phyloP scores from a whole-genome alignment of 1,140 invertebrate genomes.

The Chlorops oryzae region DNA sequence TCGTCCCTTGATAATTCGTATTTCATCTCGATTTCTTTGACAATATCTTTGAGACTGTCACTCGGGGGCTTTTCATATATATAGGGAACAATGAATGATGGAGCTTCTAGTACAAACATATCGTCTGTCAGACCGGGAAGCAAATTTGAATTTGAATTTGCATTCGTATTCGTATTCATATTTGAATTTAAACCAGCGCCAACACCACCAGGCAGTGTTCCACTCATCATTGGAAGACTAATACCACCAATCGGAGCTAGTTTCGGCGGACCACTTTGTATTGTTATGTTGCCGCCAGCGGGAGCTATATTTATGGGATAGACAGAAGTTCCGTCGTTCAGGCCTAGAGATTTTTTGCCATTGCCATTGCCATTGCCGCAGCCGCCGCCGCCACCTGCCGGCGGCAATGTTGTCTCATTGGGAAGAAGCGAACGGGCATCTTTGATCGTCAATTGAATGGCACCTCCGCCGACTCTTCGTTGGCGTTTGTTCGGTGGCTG shows the following conservation, averaged over 20 bases:
- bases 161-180: conserved; percentile 38
- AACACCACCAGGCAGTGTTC: background rate
- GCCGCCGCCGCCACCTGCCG: background rate
- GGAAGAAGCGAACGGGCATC: conserved; percentile 42
- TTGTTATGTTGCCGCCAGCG: too few relatives aligned
- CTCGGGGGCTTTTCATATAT: conserved; percentile 84
- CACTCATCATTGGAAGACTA: background rate
- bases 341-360: background rate
- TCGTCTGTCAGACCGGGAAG: conserved; percentile 77
- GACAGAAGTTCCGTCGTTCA: background rate
- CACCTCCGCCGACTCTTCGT: conserved; percentile 26
- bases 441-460: conserved; percentile 41
- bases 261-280: conserved; percentile 36
- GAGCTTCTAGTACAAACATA: conserved; percentile 85
- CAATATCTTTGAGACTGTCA: conserved; percentile 69
- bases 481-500: conserved; percentile 34
- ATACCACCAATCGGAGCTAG: conserved; percentile 30
- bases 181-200: too few relatives aligned
- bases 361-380: conserved; percentile 2
- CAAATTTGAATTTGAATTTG: conserved; percentile 56
- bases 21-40: conserved; percentile 60
- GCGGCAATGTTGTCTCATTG: conserved; percentile 23
- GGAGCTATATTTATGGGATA: conserved; percentile 45
- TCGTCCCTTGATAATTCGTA: conserved; percentile 54
- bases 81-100: conserved; percentile 86